Percentiles rank a stretch among this genome's conserved stretches.
phyloP scores from a whole-genome alignment of 2,888 invertebrate species.

The Adineta ricciae region DNA sequence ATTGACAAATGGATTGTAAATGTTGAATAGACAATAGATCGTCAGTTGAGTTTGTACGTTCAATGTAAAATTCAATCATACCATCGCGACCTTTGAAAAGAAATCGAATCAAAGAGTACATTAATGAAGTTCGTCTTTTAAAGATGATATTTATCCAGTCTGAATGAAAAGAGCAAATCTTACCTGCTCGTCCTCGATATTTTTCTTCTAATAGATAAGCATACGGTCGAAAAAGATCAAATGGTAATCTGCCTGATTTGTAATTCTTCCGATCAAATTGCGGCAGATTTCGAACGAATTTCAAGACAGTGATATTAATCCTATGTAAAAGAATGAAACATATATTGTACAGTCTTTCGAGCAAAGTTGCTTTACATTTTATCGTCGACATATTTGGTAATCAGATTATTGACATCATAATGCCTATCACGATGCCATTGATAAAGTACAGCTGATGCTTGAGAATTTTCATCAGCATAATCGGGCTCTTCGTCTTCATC shows the following conservation, averaged over 20 bases:
- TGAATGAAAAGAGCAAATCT: no score
- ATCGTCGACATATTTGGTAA: slow-evolving; percentile 8
- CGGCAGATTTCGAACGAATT: slow-evolving; percentile 10
- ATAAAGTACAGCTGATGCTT: neutral
- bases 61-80: slow-evolving; percentile 32
- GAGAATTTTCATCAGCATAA: neutral
- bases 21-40: slow-evolving; percentile 22
- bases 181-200: neutral
- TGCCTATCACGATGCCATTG: neutral
- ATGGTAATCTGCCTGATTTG: neutral
- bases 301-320: neutral
- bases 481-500: neutral
- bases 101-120: no score
- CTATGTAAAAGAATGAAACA: no score
- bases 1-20: slow-evolving; percentile 29
- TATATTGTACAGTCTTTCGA: no score
- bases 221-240: neutral
- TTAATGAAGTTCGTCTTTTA: no score
- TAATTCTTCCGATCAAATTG: neutral
- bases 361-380: neutral
- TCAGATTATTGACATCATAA: neutral
- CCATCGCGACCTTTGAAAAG: slow-evolving; percentile 7
- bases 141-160: no score
- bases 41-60: neutral
- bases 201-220: slow-evolving; percentile 7